Percentiles rank a stretch among this genome's conserved stretches.
phyloP scores from a whole-genome alignment of 1,140 invertebrate genomes.

The Apis laboriosa region DNA sequence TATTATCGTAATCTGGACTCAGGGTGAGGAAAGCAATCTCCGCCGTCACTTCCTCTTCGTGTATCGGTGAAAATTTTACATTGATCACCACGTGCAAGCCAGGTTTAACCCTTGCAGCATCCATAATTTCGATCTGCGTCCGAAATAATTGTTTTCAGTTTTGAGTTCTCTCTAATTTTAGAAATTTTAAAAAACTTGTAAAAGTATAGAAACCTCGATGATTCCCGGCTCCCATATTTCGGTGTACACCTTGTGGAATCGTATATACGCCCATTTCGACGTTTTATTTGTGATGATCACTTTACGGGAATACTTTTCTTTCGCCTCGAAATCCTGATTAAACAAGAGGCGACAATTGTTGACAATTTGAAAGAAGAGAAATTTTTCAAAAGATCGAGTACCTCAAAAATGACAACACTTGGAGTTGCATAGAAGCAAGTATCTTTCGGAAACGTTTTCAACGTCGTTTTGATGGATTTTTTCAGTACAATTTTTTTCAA shows the following conservation, averaged over 20 bases:
- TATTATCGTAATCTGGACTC: neutral
- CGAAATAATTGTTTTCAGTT: neutral
- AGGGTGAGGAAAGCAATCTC: conserved; percentile 35
- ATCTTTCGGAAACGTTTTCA: neutral
- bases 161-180: too few relatives aligned
- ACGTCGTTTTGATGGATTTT: neutral
- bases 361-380: neutral
- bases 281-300: conserved; percentile 15
- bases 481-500: neutral
- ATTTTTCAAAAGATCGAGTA: neutral
- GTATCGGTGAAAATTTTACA: conserved; percentile 31
- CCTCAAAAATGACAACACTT: neutral
- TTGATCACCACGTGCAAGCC: neutral
- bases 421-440: conserved; percentile 26
- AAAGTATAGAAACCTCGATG: neutral
- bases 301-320: neutral
- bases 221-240: conserved; percentile 30
- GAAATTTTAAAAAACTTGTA: too few relatives aligned
- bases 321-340: neutral
- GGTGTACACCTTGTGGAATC: conserved; percentile 16
- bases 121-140: conserved; percentile 20
- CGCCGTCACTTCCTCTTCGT: conserved; percentile 20
- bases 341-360: neutral
- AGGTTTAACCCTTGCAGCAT: conserved; percentile 24
- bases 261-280: conserved; percentile 31